phyloP scores from a whole-genome alignment of 2,888 invertebrate species.

The Thelaira solivaga region DNA sequence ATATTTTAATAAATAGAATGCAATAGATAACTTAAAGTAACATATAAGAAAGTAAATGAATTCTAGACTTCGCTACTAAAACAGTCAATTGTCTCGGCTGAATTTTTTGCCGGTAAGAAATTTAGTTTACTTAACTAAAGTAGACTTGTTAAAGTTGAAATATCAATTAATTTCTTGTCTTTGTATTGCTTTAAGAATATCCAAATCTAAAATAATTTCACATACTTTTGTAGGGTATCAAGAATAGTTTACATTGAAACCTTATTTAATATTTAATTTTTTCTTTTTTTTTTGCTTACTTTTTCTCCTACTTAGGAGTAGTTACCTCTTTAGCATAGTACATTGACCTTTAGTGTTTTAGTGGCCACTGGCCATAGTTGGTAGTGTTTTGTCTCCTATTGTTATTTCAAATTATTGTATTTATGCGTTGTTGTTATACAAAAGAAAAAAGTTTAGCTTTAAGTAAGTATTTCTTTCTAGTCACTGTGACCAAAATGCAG shows the following conservation, averaged over 20 bases:
- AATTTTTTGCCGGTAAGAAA: no score
- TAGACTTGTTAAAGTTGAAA: no score
- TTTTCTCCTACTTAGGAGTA: slow-evolving; percentile 50
- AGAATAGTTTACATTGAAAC: slow-evolving; percentile 28
- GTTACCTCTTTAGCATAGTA: slow-evolving; percentile 16
- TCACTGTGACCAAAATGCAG: slow-evolving; percentile 43
- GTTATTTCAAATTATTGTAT: slow-evolving; percentile 23
- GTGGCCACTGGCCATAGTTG: slow-evolving; percentile 28
- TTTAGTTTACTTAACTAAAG: no score
- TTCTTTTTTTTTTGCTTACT: not conserved
- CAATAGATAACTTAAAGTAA: no score
- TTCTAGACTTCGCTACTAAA: no score
- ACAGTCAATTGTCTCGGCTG: no score
- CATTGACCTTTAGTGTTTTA: slow-evolving; percentile 51
- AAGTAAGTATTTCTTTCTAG: slow-evolving; percentile 36
- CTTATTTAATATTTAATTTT: not conserved
- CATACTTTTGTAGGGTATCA: slow-evolving; percentile 52
- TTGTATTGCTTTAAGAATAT: not conserved
- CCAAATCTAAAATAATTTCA: not conserved
- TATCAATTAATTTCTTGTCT: no score
- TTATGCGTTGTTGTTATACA: slow-evolving; percentile 23
- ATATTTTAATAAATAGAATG: no score
- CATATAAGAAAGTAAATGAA: no score
- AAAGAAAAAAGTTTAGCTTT: no score
- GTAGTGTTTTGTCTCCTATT: slow-evolving; percentile 10